phyloP scores from a whole-genome alignment of 2,888 invertebrate genomes.

The Lissocephala sabroskyi region DNA sequence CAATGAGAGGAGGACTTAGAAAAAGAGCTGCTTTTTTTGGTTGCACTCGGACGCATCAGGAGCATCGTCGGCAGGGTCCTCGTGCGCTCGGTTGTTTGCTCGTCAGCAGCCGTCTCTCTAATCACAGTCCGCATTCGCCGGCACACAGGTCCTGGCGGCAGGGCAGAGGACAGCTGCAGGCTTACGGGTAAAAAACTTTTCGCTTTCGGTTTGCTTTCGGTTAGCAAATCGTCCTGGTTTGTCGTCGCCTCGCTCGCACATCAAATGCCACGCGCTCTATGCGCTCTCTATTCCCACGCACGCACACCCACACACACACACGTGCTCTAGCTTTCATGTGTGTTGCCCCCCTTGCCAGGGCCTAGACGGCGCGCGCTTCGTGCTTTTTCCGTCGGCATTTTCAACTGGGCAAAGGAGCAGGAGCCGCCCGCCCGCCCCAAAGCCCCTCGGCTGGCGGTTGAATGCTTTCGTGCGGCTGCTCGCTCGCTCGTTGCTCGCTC shows the following conservation, averaged over 20 bases:
- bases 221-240: constrained; percentile 47
- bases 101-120: constrained; percentile 26
- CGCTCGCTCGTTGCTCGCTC: constrained; percentile 18
- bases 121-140: constrained; percentile 13
- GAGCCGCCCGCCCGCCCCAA: constrained; percentile 7
- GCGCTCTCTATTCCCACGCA: constrained; percentile 28
- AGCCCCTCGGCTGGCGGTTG: constrained; percentile 15
- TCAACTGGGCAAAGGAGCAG: constrained; percentile 11
- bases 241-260: constrained; percentile 20
- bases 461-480: background rate
- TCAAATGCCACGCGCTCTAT: constrained; percentile 18
- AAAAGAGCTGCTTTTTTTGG: too few relatives aligned
- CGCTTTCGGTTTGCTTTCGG: constrained; percentile 39
- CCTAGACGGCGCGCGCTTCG: background rate
- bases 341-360: background rate
- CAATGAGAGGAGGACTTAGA: too few relatives aligned
- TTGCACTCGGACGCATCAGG: too few relatives aligned
- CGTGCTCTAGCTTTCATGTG: too few relatives aligned
- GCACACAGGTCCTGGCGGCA: background rate
- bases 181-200: too few relatives aligned
- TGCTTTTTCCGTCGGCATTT: constrained; percentile 57
- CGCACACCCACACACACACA: constrained; percentile 14
- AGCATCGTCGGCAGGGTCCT: constrained; percentile 12
- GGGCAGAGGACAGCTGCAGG: background rate
- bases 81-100: constrained; percentile 24